phyloP scores from a whole-genome alignment of 2,888 invertebrate species.

The Scaeva pyrastri region DNA sequence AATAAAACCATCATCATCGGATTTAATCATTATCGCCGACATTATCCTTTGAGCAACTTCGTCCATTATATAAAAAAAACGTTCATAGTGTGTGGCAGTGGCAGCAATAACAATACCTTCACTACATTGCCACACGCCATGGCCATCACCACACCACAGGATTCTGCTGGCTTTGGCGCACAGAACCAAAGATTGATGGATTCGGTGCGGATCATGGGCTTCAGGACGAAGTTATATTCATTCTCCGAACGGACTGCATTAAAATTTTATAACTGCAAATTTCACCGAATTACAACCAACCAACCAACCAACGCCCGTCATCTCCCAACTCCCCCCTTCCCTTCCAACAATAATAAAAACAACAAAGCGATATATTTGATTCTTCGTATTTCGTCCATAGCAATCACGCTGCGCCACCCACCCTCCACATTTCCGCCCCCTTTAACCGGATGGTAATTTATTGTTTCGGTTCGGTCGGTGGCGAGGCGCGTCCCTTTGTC shows the following conservation, averaged over 20 bases:
- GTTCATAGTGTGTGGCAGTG: background rate
- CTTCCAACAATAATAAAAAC: background rate
- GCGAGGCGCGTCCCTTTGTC: too few species aligned
- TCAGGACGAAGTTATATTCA: slow-evolving; percentile 50
- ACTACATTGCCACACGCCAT: background rate
- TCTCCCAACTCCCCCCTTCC: too few species aligned
- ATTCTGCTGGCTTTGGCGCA: background rate
- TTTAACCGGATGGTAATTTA: slow-evolving; percentile 55
- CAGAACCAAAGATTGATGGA: slow-evolving; percentile 50
- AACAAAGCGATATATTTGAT: too few species aligned
- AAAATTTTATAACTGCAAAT: slow-evolving; percentile 68
- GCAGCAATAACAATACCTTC: slow-evolving; percentile 22
- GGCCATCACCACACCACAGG: slow-evolving; percentile 7
- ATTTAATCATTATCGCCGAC: slow-evolving; percentile 65
- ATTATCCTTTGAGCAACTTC: slow-evolving; percentile 66
- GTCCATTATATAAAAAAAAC: too few species aligned
- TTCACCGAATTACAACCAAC: slow-evolving; percentile 56
- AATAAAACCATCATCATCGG: slow-evolving; percentile 39
- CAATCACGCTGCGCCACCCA: slow-evolving; percentile 12
- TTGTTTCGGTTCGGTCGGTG: slow-evolving; percentile 57
- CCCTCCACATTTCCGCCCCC: background rate
- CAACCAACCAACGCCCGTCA: background rate
- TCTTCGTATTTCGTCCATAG: background rate
- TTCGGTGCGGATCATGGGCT: slow-evolving; percentile 44
- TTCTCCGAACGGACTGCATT: slow-evolving; percentile 44